These are phyloP conservation scores for Melanotaenia nigrans DNA, from an alignment of 2,797 vertebrate species.

Conservation along the genomic window DNA sequence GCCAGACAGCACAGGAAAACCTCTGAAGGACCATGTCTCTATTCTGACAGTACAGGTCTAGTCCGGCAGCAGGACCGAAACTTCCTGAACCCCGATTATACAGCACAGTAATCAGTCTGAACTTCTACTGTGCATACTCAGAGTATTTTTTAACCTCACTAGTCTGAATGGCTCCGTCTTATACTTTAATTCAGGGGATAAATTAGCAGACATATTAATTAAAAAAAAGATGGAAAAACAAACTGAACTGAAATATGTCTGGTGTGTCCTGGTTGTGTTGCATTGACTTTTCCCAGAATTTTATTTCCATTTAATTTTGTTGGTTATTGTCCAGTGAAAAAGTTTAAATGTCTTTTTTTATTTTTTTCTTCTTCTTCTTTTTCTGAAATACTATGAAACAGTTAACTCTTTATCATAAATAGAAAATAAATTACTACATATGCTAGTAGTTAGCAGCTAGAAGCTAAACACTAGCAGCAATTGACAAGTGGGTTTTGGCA, in stretches of 20 bases:
- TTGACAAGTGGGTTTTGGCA: not conserved
- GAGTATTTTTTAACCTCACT: not conserved
- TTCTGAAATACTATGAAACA: not conserved
- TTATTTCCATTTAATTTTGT: no score
- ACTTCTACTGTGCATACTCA: not conserved
- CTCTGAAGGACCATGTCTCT: not conserved
- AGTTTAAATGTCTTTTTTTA: not conserved
- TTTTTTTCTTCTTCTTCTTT: not conserved
- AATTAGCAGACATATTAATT: no score
- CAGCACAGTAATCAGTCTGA: not conserved
- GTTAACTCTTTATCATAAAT: not conserved
- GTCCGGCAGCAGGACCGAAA: not conserved
- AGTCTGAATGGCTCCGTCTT: no score
- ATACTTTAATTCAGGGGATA: no score
- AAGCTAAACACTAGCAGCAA: not conserved
- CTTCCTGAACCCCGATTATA: not conserved
- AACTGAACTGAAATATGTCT: no score
- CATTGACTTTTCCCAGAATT: not conserved
- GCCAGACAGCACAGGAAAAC: not conserved
- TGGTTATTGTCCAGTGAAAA: no score
- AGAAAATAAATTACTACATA: not conserved
- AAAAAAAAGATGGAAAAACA: no score
- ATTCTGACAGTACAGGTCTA: not conserved
- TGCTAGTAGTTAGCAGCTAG: not conserved
- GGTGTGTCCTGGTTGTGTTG: not conserved